Conservation (phyloP, 2,113 vertebrate species). For the Sitta europaea region DNA sequence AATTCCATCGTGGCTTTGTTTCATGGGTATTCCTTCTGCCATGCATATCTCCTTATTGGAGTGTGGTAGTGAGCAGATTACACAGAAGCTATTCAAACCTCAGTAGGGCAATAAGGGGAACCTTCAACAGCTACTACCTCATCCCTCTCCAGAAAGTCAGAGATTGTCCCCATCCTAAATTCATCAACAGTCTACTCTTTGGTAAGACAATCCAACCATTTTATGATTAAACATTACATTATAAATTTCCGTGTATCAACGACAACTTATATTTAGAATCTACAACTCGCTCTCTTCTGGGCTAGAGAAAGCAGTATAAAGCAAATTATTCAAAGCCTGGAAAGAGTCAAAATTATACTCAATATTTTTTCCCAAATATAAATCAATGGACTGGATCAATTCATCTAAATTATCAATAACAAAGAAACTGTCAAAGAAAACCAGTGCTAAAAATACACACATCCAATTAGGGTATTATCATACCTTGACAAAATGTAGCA, state of each 20-base stretch:
- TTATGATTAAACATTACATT: background rate
- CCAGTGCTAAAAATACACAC: background rate
- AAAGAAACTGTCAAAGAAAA: background rate
- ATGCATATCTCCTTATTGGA: background rate
- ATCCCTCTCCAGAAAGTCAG: background rate
- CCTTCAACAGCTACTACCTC: background rate
- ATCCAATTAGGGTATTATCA: background rate
- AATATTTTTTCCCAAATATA: background rate
- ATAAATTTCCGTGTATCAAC: background rate
- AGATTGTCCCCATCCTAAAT: background rate
- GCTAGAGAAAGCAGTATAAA: background rate
- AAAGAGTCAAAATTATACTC: background rate
- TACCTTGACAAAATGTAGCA: constrained; percentile 94
- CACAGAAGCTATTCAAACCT: background rate
- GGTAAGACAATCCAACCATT: background rate
- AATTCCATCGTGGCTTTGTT: background rate
- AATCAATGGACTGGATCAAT: background rate
- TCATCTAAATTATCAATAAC: background rate
- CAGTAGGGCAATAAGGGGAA: background rate
- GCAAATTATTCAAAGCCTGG: background rate
- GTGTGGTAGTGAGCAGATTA: background rate
- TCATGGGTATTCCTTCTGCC: background rate
- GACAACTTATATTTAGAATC: background rate
- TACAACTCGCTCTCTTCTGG: background rate
- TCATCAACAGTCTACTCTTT: background rate